Conservation (phyloP, 2,797 vertebrate species). For the Hoplostethus atlanticus region DNA sequence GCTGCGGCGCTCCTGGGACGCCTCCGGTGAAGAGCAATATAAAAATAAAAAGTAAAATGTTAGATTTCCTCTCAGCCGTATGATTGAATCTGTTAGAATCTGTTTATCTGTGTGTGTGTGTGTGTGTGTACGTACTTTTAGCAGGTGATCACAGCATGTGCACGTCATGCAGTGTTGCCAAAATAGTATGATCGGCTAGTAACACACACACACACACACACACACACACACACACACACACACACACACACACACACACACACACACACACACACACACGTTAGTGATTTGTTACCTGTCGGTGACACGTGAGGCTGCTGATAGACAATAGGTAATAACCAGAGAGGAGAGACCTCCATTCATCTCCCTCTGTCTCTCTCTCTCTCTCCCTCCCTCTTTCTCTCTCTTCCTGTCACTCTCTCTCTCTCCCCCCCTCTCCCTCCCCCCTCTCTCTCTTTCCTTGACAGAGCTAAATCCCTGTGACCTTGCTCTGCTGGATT, state of each 20-base stretch:
- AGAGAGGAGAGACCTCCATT: slow-evolving; percentile 13
- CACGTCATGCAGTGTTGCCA: not conserved
- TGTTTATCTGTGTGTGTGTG: too few relatives aligned
- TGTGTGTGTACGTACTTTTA: not conserved
- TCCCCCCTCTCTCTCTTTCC: slow-evolving; percentile 8
- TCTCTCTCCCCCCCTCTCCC: slow-evolving; percentile 12
- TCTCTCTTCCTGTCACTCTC: not conserved
- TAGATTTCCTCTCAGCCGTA: too few relatives aligned
- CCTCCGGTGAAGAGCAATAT: too few relatives aligned
- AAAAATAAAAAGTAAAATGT: too few relatives aligned
- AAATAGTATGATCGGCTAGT: not conserved
- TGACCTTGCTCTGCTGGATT: slow-evolving; percentile 53
- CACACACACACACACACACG: too few relatives aligned
- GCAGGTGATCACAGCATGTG: not conserved
- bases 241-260: not conserved
- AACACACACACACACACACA: not conserved
- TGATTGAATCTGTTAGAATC: too few relatives aligned
- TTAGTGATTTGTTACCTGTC: not conserved
- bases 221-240: slow-evolving; percentile 2
- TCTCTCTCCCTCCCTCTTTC: not conserved
- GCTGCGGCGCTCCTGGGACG: too few relatives aligned
- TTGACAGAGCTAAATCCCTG: slow-evolving; percentile 37
- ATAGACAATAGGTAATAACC: too few relatives aligned
- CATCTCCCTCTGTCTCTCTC: not conserved
- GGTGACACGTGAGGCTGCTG: not conserved